A percentile compares a stretch with the other conserved stretches of the same genome.
Conservation (phyloP, 2,888 invertebrate genomes). For the Tenthredo amoena region DNA sequence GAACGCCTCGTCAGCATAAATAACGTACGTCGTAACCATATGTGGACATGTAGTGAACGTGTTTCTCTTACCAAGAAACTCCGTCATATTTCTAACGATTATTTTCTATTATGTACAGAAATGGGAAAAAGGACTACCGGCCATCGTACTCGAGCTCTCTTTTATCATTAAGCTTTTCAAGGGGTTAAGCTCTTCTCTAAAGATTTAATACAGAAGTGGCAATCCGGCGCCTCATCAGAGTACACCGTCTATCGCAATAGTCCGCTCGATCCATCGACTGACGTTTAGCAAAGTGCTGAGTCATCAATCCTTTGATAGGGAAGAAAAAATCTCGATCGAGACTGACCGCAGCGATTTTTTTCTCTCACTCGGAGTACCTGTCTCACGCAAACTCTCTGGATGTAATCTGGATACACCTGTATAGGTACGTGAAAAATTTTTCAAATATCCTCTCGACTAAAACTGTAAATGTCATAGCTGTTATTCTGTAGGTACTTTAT, state of each 20-base stretch:
- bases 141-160: neutral
- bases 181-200: neutral
- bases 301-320: neutral
- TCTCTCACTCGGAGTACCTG: neutral
- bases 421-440: neutral
- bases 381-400: neutral
- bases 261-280: conserved; percentile 10
- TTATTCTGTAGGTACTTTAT: neutral
- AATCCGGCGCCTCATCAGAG: neutral
- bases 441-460: neutral
- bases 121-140: neutral
- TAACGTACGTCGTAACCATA: neutral
- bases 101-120: neutral
- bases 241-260: neutral
- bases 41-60: neutral
- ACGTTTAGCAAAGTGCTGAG: conserved; percentile 12
- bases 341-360: neutral
- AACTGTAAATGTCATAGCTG: conserved; percentile 12
- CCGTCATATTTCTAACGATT: conserved; percentile 5
- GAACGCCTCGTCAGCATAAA: conserved; percentile 27
- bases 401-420: neutral
- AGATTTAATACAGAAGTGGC: neutral
- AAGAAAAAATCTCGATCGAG: neutral
- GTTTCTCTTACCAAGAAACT: neutral
- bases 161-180: neutral